Percentiles rank a stretch among this genome's conserved stretches.
Conservation (phyloP, 2,888 invertebrate species). For the Sicus ferrugineus region DNA sequence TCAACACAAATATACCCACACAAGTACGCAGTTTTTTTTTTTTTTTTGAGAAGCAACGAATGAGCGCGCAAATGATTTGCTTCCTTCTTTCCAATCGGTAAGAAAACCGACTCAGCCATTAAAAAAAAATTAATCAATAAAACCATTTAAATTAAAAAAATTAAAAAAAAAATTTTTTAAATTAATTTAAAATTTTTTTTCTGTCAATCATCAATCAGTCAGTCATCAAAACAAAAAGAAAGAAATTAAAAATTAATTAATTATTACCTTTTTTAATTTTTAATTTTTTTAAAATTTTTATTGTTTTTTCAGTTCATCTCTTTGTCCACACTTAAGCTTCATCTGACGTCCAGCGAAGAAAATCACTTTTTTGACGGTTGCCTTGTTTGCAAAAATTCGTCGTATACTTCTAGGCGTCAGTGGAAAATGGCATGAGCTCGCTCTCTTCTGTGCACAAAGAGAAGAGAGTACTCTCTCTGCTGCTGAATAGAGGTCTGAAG, state of each 20-base stretch:
- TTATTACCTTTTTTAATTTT: background rate
- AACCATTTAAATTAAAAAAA: too few species aligned
- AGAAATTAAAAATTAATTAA: too few species aligned
- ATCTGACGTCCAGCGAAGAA: background rate
- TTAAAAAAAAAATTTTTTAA: background rate
- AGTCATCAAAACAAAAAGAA: background rate
- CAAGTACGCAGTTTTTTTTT: too few species aligned
- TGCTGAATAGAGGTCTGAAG: too few species aligned
- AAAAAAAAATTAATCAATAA: too few species aligned
- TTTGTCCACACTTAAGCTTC: background rate
- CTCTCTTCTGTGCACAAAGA: background rate
- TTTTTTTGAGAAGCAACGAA: too few species aligned
- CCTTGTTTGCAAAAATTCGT: conserved; percentile 13
- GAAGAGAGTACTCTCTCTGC: background rate
- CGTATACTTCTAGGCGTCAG: conserved; percentile 37
- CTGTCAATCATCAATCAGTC: background rate
- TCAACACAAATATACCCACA: too few species aligned
- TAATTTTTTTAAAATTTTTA: background rate
- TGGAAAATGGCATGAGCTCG: background rate
- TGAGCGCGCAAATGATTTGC: conserved; percentile 25
- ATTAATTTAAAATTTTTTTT: background rate
- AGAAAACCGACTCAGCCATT: too few species aligned
- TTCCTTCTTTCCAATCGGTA: conserved; percentile 1
- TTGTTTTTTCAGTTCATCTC: background rate
- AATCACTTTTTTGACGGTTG: background rate